Percentiles rank a stretch among this genome's conserved stretches.
Conservation (phyloP, 2,113 vertebrate species). For the Nannobrachium achirus region DNA sequence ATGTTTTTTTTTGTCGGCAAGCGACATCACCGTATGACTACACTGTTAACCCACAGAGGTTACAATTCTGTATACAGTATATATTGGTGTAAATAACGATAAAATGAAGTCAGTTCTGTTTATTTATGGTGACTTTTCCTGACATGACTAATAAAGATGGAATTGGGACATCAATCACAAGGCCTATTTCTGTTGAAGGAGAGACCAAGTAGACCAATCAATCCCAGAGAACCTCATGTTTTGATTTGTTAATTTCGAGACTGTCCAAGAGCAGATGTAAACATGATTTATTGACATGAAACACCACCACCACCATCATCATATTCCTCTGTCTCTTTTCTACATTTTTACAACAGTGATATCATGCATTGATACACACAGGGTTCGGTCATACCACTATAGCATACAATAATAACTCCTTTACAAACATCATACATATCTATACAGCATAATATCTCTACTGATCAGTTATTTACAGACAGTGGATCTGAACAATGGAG, state of each 20-base stretch:
- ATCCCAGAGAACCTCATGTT: too few species aligned
- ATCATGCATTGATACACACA: slow-evolving; percentile 65
- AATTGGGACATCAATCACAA: not conserved
- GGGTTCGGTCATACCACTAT: slow-evolving; percentile 49
- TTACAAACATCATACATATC: slow-evolving; percentile 72
- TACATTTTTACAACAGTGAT: slow-evolving; percentile 63
- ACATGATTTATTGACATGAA: slow-evolving; percentile 72
- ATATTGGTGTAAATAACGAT: too few species aligned
- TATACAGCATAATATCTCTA: slow-evolving; percentile 59
- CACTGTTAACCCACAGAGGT: not conserved
- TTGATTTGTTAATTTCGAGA: not conserved
- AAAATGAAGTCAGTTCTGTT: not conserved
- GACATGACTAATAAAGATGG: slow-evolving; percentile 38
- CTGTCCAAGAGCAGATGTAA: slow-evolving; percentile 44
- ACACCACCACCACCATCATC: slow-evolving; percentile 21
- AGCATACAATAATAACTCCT: slow-evolving; percentile 62
- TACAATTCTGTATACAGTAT: not conserved
- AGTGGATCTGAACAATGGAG: slow-evolving; percentile 31
- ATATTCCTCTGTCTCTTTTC: slow-evolving; percentile 45
- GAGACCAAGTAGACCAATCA: too few species aligned
- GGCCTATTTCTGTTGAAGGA: too few species aligned
- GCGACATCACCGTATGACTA: not conserved
- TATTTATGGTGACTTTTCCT: not conserved
- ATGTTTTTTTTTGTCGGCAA: not conserved
- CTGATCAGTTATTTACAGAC: slow-evolving; percentile 52